phyloP scores from a whole-genome alignment of 2,797 vertebrate species.

The Acrossocheilus fasciatus region DNA sequence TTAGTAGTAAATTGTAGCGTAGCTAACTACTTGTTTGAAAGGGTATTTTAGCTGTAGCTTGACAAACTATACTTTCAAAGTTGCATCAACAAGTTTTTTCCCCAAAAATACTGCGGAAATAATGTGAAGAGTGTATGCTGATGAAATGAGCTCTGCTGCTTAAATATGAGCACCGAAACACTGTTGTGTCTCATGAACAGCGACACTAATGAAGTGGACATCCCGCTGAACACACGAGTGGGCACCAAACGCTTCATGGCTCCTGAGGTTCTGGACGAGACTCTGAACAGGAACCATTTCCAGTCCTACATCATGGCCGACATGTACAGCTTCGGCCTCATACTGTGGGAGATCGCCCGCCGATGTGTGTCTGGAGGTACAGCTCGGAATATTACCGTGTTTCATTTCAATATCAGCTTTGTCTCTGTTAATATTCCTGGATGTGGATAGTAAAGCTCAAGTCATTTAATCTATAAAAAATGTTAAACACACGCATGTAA shows the following conservation, averaged over 20 bases:
- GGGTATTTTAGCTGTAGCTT: neutral
- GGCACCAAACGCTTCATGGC: slow-evolving; percentile 98
- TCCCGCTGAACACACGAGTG: slow-evolving; percentile 93
- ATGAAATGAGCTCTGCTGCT: neutral
- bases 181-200: slow-evolving; percentile 68
- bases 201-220: slow-evolving; percentile 97
- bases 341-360: slow-evolving; percentile 95
- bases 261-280: slow-evolving; percentile 96
- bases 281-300: slow-evolving; percentile 92
- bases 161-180: neutral
- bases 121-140: neutral
- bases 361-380: slow-evolving; percentile 96
- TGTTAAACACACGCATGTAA: neutral
- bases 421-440: neutral
- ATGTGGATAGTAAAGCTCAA: neutral
- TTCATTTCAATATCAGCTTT: neutral
- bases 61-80: neutral
- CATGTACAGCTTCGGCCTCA: slow-evolving; percentile 98
- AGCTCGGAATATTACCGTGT: neutral
- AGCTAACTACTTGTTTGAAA: neutral
- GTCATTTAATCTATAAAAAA: neutral
- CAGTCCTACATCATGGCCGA: slow-evolving; percentile 99
- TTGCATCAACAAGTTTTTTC: neutral
- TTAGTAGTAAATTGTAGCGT: neutral
- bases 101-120: neutral